A percentile compares a stretch with the other conserved stretches of the same genome.
phyloP scores from a whole-genome alignment of 2,797 vertebrate genomes.

The Darevskia mixta region DNA sequence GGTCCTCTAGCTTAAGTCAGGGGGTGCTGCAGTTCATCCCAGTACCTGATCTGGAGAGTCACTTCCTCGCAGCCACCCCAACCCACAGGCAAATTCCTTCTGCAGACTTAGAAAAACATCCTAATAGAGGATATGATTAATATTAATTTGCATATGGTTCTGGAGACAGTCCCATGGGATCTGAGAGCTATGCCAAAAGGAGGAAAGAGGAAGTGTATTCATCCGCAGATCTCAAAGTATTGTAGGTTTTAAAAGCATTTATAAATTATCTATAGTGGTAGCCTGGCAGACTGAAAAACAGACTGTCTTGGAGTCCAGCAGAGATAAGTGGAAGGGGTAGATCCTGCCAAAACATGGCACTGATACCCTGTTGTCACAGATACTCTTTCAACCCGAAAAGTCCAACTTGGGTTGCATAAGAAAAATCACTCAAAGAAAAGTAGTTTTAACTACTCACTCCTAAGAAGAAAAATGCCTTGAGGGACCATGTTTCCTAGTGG shows the following conservation, averaged over 20 bases:
- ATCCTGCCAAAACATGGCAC: not conserved
- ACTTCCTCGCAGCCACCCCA: not conserved
- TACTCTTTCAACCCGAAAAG: not conserved
- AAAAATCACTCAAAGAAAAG: not conserved
- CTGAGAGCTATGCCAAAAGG: constrained; percentile 11
- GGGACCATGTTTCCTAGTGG: too few species aligned
- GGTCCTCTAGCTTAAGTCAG: not conserved
- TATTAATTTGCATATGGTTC: constrained; percentile 3
- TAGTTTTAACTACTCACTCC: not conserved
- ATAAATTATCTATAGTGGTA: not conserved
- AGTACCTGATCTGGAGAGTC: not conserved
- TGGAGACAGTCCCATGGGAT: not conserved
- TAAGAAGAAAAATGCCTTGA: too few species aligned
- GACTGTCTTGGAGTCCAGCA: not conserved
- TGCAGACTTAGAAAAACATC: constrained; percentile 14
- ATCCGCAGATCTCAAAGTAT: constrained; percentile 18
- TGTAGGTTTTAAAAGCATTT: constrained; percentile 9
- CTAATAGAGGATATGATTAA: constrained; percentile 29
- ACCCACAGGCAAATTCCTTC: not conserved
- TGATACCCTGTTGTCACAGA: not conserved
- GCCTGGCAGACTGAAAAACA: not conserved
- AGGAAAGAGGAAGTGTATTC: constrained; percentile 10
- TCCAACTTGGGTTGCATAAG: not conserved
- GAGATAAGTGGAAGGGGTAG: not conserved
- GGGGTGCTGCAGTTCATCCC: not conserved